Base-by-base conservation (phyloP, 2,888 invertebrate species). In the Andrena flavipes region DNA sequence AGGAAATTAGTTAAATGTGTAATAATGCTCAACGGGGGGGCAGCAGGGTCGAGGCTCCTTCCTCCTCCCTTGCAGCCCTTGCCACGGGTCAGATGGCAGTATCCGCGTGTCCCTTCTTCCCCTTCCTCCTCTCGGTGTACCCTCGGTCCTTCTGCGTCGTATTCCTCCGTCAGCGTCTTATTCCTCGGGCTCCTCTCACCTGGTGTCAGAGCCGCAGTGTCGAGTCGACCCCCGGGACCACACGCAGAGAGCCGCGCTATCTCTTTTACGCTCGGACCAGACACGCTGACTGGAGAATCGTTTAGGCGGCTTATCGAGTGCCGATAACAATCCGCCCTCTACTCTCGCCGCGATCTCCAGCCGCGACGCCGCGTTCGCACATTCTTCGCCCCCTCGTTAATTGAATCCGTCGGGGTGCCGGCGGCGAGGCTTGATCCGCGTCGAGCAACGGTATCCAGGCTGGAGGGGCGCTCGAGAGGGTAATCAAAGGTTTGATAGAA, bases 1-100 rank as follows among this genome's bases (percentile, higher is more conserved):
- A 87, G 90, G 90, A 92, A 92, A 92, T 92, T 92, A 91, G 92
- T 91, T 92, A 90, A 92, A 92, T 92, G 89, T 89, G 90, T 92
- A 92, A 92, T 92, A 92, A 92, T 87, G 88, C 91, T 81, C 90
- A 62, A 86, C 89, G 88, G 90, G 89, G 42, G 42, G 90, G 82
- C 65, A 56, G 33, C 51, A 64, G 70, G 68, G 71, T 84, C 86
- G 72, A 42, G 59, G 59, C 54, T 23, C 49, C 56, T 70, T 78
- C 33, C 59, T 63, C 69, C 59, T 67, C 69, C 69, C 56, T n/a
- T 29, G 48, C 59, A 56, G 63, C 60, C 62, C 13, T 42, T 67
- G 54, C 8, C 42, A 56, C 51, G 76, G 77, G 64, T 71, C 73
- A 74, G 59, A 79, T 54, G 74, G 60, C 70, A 71, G 79, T 85